A percentile compares a stretch with the other conserved stretches of the same genome.
phyloP scores from a whole-genome alignment of 2,888 invertebrate genomes.

The Philonicus albiceps region DNA sequence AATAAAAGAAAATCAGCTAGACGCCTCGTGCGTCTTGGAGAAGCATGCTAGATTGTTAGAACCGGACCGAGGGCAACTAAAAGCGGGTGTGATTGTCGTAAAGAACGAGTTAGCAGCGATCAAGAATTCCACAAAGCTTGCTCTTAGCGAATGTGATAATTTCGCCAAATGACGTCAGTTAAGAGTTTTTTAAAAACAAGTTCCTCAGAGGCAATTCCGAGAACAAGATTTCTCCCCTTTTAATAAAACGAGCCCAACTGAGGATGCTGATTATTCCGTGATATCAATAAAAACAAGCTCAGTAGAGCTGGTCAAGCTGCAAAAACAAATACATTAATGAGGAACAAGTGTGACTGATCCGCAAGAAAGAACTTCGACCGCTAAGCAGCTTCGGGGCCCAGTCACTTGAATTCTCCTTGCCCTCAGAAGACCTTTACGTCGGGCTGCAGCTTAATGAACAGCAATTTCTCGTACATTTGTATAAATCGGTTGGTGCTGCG shows the following conservation, averaged over 20 bases:
- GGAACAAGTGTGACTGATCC: not conserved
- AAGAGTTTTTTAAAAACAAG: not conserved
- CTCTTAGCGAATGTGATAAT: not conserved
- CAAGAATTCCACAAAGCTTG: not conserved
- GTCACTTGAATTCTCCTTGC: constrained; percentile 3
- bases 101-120: not conserved
- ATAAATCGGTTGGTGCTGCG: not conserved
- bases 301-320: not conserved
- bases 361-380: not conserved
- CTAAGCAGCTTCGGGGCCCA: not conserved
- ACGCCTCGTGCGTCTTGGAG: not conserved
- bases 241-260: not conserved
- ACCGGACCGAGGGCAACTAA: not conserved
- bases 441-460: not conserved
- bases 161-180: not conserved
- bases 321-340: not conserved
- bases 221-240: not conserved
- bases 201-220: not conserved
- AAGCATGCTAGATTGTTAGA: not conserved
- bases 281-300: not conserved
- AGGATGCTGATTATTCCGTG: not conserved
- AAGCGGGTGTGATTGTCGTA: not conserved
- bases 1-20: not conserved
- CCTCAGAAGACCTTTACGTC: constrained; percentile 9
- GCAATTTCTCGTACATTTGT: not conserved